Base-by-base conservation (phyloP, 1,140 invertebrate genomes). In the Philopotamus ludificatus region DNA sequence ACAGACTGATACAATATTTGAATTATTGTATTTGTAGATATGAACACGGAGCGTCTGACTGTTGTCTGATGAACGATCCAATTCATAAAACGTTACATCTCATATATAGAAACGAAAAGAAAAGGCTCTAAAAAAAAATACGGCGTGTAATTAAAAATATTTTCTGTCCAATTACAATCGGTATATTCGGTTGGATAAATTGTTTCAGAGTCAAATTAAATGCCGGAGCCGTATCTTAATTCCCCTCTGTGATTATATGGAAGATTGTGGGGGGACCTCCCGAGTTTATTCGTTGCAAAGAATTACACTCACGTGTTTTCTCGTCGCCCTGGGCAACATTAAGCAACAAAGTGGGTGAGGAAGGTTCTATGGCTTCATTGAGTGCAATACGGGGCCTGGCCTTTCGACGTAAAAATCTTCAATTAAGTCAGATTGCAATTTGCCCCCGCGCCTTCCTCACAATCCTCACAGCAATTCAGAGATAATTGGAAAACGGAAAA, bases 401-500 rank as follows among this genome's bases (percentile, higher is more conserved):
- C 44, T 47, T 20, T 16, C 4, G 44, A 47, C 44, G 44, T 47
- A 47, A 47, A 47, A 47, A 47, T 47, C 44, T 47, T 47, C 44
- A 47, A 47, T 47, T 47, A 47, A 47, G 44, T 47, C 15, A 16
- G 4, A 8, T 47, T 47, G 44, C 44, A 47, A 34, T 34, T 34
- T 34, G 12, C 28, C 28, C 28, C 4, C 28, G 28, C 28, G 4
- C 12, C n/a, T n/a, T n/a, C n/a, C 28, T 12, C 28, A 12, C 28
- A 34, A 34, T 34, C 28, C 28, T 34, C 12, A 4, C 28, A 12
- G 28, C 28, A 4, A 16, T 47, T 47, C 15, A 4, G 44, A 47
- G 44, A 47, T 47, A 47, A 47, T 47, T 47, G 44, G 44, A 47
- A n/a, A 47, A 47, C 44, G 18, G 44, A 47, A 20, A 20, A 47